These are phyloP conservation scores for Papilio polytes DNA, from an alignment of 1,140 invertebrate species.

Conservation along the genomic window DNA sequence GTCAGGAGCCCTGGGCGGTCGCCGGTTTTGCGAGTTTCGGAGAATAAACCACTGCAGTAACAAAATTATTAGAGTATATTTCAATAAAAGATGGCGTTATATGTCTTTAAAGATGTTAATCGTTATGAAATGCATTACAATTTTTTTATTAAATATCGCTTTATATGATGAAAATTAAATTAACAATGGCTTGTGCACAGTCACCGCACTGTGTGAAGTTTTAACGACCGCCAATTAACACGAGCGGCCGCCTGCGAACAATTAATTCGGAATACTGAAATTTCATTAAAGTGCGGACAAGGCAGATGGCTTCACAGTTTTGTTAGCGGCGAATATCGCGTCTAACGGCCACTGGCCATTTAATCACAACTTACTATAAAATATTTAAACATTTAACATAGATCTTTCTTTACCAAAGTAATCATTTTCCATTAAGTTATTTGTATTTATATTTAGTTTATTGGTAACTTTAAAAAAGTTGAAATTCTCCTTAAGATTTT, in stretches of 20 bases:
- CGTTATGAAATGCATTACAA: neutral
- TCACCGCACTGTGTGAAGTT: conserved; percentile 31
- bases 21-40: neutral
- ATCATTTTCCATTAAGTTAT: too few relatives aligned
- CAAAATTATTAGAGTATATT: neutral
- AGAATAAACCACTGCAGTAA: neutral
- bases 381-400: too few relatives aligned
- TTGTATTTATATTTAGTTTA: too few relatives aligned
- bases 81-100: too few relatives aligned
- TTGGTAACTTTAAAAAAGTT: too few relatives aligned
- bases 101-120: neutral
- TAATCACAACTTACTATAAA: neutral
- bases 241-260: neutral
- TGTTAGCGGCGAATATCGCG: neutral
- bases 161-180: neutral
- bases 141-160: neutral
- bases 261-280: conserved; percentile 34
- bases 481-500: too few relatives aligned
- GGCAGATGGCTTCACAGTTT: neutral
- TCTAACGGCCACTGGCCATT: neutral
- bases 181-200: neutral
- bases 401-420: too few relatives aligned
- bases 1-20: too few relatives aligned
- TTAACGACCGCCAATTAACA: conserved; percentile 35
- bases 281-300: conserved; percentile 27